These are phyloP conservation scores for Uropetala carovei DNA, from an alignment of 2,888 invertebrate species.

Conservation along the genomic window DNA sequence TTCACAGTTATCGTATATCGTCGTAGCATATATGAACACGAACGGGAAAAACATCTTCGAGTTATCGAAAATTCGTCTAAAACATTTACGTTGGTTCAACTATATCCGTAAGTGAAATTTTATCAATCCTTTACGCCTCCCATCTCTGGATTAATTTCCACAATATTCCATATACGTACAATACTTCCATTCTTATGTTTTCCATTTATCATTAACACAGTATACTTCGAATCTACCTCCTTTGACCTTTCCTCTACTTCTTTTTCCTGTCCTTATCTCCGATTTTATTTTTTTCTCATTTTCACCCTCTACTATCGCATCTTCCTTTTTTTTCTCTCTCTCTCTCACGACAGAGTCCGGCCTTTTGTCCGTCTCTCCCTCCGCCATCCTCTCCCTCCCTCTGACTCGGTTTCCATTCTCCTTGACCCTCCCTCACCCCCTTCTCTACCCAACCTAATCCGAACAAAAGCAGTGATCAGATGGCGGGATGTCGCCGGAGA, in stretches of 20 bases:
- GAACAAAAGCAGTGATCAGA: slow-evolving; percentile 64
- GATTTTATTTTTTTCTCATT: slow-evolving; percentile 27
- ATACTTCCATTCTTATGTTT: background rate
- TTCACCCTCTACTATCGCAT: slow-evolving; percentile 52
- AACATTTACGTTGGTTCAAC: too few species aligned
- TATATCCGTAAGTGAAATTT: too few species aligned
- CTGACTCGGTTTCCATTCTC: background rate
- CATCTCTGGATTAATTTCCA: too few species aligned
- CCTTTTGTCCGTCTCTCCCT: slow-evolving; percentile 52
- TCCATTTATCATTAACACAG: background rate
- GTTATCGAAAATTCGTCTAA: too few species aligned
- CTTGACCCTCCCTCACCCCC: slow-evolving; percentile 49
- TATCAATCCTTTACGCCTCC: too few species aligned
- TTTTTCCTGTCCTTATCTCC: slow-evolving; percentile 21
- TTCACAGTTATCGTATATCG: too few species aligned
- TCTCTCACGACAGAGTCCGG: background rate
- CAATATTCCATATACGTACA: too few species aligned
- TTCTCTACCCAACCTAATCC: slow-evolving; percentile 53
- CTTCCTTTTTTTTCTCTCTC: slow-evolving; percentile 15
- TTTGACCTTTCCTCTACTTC: background rate
- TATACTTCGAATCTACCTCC: background rate
- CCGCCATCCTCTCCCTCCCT: background rate
- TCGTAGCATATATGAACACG: too few species aligned
- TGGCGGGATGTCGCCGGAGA: slow-evolving; percentile 63
- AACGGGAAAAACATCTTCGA: too few species aligned